Percentiles rank a stretch among this genome's conserved stretches.
Conservation (phyloP, 1,140 invertebrate species). For the Ectropis grisescens region DNA sequence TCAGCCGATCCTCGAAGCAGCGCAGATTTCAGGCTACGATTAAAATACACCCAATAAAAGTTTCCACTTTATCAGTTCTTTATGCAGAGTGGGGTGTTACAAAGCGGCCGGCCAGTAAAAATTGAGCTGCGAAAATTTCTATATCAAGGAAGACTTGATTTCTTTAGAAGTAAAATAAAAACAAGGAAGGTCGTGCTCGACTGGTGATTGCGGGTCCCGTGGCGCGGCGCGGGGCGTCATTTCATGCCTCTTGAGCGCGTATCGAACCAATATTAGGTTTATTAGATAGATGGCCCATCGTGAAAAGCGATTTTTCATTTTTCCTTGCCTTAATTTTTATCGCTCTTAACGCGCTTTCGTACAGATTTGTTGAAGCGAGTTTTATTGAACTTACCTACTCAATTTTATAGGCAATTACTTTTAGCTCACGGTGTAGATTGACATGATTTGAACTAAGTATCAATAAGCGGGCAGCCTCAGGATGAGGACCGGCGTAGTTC, state of each 20-base stretch:
- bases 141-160: neutral
- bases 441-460: too few species aligned
- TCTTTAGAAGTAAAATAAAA: slow-evolving; percentile 15
- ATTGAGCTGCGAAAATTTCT: too few species aligned
- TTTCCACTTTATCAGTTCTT: slow-evolving; percentile 18
- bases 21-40: too few species aligned
- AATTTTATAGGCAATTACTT: too few species aligned
- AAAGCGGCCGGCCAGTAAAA: too few species aligned
- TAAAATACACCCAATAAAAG: slow-evolving; percentile 2
- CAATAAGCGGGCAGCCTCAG: too few species aligned
- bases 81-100: neutral
- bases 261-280: slow-evolving; percentile 63
- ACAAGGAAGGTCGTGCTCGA: slow-evolving; percentile 23
- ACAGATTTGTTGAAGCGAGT: neutral
- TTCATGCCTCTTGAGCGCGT: slow-evolving; percentile 37
- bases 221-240: slow-evolving; percentile 22
- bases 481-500: too few species aligned
- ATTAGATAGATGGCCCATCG: slow-evolving; percentile 51
- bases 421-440: too few species aligned
- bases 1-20: too few species aligned
- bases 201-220: slow-evolving; percentile 18
- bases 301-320: slow-evolving; percentile 47
- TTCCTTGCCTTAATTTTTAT: slow-evolving; percentile 24
- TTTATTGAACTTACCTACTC: too few species aligned
- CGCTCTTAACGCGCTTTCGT: slow-evolving; percentile 3